Evolutionary conservation across 2,888 invertebrate genomes (phyloP).

Genomic region (Ophraella communa): DNA sequence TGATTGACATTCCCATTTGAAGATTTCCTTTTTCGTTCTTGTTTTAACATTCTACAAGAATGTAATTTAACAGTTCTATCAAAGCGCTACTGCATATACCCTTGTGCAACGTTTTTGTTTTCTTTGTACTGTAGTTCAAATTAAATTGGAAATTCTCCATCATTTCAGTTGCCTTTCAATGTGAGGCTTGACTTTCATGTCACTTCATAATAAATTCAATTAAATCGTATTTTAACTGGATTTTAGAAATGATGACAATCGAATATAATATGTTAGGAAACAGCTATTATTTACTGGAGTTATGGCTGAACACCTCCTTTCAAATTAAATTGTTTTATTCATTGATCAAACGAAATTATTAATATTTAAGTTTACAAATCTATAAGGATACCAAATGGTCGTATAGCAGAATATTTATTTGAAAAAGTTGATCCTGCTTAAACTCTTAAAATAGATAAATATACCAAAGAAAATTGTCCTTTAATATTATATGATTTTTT

Average conservation of each 20-base stretch:
- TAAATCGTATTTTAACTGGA: conserved; percentile 31
- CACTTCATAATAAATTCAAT: conserved; percentile 40
- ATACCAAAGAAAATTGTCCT: too few relatives aligned
- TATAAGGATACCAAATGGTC: too few relatives aligned
- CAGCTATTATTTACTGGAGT: conserved; percentile 16
- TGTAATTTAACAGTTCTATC: conserved; percentile 48
- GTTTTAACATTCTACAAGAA: conserved; percentile 47
- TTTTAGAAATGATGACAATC: conserved; percentile 34
- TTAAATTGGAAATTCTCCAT: conserved; percentile 42
- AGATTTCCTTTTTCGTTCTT: conserved; percentile 45
- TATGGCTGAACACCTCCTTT: neutral
- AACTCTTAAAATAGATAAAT: too few relatives aligned
- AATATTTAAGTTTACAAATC: too few relatives aligned
- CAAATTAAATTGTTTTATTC: neutral
- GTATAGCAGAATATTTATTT: too few relatives aligned
- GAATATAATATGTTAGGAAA: conserved; percentile 26
- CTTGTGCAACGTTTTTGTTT: conserved; percentile 40
- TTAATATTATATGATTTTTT: too few relatives aligned
- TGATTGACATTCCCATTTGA: conserved; percentile 41
- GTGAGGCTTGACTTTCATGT: conserved; percentile 33
- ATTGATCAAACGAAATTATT: neutral
- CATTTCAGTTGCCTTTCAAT: conserved; percentile 29
- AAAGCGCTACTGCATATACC: conserved; percentile 37
- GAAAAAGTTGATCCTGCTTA: too few relatives aligned
- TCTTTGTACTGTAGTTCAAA: conserved; percentile 34